Base-by-base conservation (phyloP, 2,797 vertebrate genomes). In the Anabas testudineus region DNA sequence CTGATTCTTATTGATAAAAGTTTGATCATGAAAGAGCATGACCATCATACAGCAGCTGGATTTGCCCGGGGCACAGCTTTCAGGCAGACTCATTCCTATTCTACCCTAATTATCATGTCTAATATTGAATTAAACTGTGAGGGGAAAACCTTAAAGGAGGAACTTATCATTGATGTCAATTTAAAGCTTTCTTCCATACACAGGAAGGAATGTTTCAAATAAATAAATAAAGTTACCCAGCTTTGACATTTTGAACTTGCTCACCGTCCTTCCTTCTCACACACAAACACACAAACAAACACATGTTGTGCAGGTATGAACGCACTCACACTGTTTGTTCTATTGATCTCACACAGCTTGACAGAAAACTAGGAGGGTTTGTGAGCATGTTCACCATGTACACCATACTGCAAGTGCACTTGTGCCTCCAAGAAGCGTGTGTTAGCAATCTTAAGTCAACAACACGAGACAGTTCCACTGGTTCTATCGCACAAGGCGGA, bases 321-420 rank as follows among this genome's bases (percentile, higher is more conserved):
- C 42, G 43, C 19, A 10, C 42, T 19, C 43, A 1, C 42, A 19
- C 43, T 10, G 45, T 51, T 82, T 59, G 22, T 39, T 66, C 28
- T 62, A 16, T 64, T 65, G 49, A 72, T 70, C 37, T 71, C 36
- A 68, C 48, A 69, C 59, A 45, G 54, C 51, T 45, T 70, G 67
- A 80, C 66, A 55, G 39, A 58, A 34, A 66, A 45, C 48, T 66
- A 73, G 76, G 49, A 55, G 15, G 67, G 63, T 8, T 49, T 62
- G 36, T 74, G 41, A 85, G 83, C 69, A 34, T 53, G 32, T 67
- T 62, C 56, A 72, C 37, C 36, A 34, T 72, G 49, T 60, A 59
- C 42, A 36, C 24, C 34, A 37, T 26, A 46, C 36, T 52, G 12
- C 30, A 39, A 34, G 9, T 9, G 42, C 18, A 15, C 30, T 32